Evolutionary conservation across 2,888 invertebrate species (phyloP), one percentile per base, ranked within the genome.

Genomic region (Mystacides longicornis): DNA sequence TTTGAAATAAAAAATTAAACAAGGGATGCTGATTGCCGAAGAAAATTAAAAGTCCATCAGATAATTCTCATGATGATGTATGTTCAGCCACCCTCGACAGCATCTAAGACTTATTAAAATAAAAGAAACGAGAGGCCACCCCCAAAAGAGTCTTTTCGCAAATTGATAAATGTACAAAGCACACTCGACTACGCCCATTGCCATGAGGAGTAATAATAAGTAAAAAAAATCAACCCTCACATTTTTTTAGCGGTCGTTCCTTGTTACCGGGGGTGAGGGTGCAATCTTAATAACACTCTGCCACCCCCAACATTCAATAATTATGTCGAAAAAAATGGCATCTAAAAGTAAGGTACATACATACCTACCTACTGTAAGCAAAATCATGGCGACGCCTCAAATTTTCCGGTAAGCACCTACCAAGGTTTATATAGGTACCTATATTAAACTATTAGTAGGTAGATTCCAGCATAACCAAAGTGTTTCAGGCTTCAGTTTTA

Each of bases 21-120:
- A 5, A 27, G 43, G 54, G 46, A n/a, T 16, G 46, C 11, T 50
- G 53, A 58, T 47, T 50, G 50, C 51, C 45, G 55, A 51, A 48
- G 51, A 55, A 60, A 60, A 60, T 60, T 60, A 60, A 60, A 60
- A 60, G 60, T 60, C 60, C 51, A 60, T 60, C 60, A 60, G 55
- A 60, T 57, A 37, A n/a, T 37, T 37, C n/a, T n/a, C n/a, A n/a
- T n/a, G n/a, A n/a, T n/a, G n/a, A n/a, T n/a, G n/a, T n/a, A n/a
- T n/a, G n/a, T n/a, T n/a, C n/a, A n/a, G n/a, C n/a, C n/a, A n/a
- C n/a, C n/a, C n/a, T n/a, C n/a, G 19, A 9, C 16, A n/a, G 21
- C 49, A 23, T 19, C 21, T 7, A 20, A 31, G 33, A 31, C 33
- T 14, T 14, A 9, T 31, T 14, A 14, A 14, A 31, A 31, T n/a